phyloP scores from a whole-genome alignment of 2,797 vertebrate genomes.

The Chanos chanos region DNA sequence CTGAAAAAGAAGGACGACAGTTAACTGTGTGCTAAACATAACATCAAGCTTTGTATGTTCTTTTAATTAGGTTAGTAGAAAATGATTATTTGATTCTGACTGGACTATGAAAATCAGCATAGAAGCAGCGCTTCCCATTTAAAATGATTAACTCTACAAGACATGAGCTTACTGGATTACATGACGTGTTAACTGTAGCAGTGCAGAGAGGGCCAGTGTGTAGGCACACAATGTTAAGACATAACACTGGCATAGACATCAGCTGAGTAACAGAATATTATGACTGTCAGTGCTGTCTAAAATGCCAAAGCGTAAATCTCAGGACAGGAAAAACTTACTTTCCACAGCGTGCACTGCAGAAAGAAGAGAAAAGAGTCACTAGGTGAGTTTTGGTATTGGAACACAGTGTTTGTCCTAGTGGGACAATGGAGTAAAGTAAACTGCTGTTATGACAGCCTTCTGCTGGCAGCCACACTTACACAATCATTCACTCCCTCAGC shows the following conservation, averaged over 20 bases:
- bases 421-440: constrained; percentile 14
- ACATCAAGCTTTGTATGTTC: background rate
- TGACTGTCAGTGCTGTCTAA: no score
- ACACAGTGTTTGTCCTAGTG: constrained; percentile 18
- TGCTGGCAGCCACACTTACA: no score
- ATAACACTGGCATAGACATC: no score
- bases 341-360: constrained; percentile 86
- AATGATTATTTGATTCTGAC: background rate
- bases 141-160: background rate
- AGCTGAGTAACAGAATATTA: no score
- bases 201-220: no score
- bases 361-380: constrained; percentile 81
- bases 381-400: constrained; percentile 49
- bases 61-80: background rate
- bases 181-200: no score
- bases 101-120: constrained; percentile 10
- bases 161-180: no score
- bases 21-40: background rate
- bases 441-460: background rate
- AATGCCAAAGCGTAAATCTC: no score
- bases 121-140: constrained; percentile 14
- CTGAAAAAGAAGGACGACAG: constrained; percentile 69
- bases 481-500: no score
- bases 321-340: constrained; percentile 77
- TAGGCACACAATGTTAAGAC: no score